Percentiles rank a stretch among this genome's conserved stretches.
Conservation (phyloP, 2,113 vertebrate genomes). For the Ctenodactylus gundi region DNA sequence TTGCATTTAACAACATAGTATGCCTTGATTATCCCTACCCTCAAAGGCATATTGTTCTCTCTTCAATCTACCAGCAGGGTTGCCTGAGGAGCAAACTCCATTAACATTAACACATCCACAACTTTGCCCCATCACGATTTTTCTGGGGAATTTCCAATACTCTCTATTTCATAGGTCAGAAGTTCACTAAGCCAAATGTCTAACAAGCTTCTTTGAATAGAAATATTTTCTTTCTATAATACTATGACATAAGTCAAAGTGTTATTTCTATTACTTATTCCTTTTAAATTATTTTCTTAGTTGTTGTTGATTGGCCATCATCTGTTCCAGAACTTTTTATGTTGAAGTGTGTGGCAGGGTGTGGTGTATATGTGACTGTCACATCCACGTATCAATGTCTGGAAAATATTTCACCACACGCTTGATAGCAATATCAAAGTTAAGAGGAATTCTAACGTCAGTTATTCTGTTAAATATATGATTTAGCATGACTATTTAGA, state of each 20-base stretch:
- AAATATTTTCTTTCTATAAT: not conserved
- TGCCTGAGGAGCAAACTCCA: not conserved
- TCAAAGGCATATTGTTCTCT: not conserved
- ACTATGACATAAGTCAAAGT: not conserved
- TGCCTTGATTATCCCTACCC: not conserved
- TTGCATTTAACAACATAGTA: not conserved
- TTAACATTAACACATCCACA: not conserved
- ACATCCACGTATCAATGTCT: not conserved
- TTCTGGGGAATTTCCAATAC: not conserved
- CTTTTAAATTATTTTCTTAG: not conserved
- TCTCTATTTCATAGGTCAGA: not conserved
- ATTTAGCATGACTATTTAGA: not conserved
- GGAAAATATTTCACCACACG: not conserved
- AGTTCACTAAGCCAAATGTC: not conserved
- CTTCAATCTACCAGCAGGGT: not conserved
- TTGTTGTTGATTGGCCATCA: not conserved
- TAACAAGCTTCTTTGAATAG: not conserved
- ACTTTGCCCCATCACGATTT: not conserved
- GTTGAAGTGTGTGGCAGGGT: not conserved
- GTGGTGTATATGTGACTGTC: not conserved
- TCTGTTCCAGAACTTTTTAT: not conserved
- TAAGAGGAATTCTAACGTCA: not conserved
- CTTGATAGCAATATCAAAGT: not conserved
- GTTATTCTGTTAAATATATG: not conserved
- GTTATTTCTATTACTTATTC: not conserved